Percentiles rank a stretch among this genome's conserved stretches.
These are phyloP conservation scores for Festucalex cinctus DNA, from an alignment of 2,113 vertebrate genomes.

Conservation along the genomic window DNA sequence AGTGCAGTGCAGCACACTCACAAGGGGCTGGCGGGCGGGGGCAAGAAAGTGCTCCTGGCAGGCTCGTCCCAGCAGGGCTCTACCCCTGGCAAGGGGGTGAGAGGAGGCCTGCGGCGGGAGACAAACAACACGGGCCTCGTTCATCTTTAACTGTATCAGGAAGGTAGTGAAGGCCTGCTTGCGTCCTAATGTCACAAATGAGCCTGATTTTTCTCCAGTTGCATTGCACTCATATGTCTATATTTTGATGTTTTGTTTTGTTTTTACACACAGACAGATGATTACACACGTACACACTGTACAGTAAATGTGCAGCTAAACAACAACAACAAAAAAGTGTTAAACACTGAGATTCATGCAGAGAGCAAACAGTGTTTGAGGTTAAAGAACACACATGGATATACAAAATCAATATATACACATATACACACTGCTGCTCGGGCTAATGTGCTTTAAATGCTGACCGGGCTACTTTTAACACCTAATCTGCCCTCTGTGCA, in stretches of 20 bases:
- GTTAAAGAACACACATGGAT: constrained; percentile 64
- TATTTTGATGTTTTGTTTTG: background rate
- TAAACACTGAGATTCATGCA: constrained; percentile 63
- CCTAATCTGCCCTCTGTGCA: constrained; percentile 41
- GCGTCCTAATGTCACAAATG: constrained; percentile 36
- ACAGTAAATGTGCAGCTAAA: constrained; percentile 62
- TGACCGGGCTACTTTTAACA: constrained; percentile 47
- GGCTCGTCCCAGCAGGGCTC: constrained; percentile 82
- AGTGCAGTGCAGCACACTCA: constrained; percentile 76
- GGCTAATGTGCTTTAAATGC: constrained; percentile 59
- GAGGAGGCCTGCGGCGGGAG: constrained; percentile 81
- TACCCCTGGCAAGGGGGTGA: constrained; percentile 82
- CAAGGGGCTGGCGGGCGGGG: constrained; percentile 79
- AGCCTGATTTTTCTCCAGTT: constrained; percentile 30
- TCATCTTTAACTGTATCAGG: constrained; percentile 58
- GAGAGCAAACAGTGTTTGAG: constrained; percentile 57
- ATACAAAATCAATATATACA: constrained; percentile 63
- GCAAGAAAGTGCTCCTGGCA: constrained; percentile 80
- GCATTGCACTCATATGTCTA: constrained; percentile 50
- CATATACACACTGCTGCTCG: constrained; percentile 50
- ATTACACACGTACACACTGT: constrained; percentile 52
- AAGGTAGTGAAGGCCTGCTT: constrained; percentile 43
- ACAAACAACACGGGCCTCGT: constrained; percentile 77
- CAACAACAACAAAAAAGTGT: constrained; percentile 42
- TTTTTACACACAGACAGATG: constrained; percentile 54